These are phyloP conservation scores for Imbricaverruca yamaguchii DNA, from an alignment of 2,888 invertebrate species.

Conservation along the genomic window DNA sequence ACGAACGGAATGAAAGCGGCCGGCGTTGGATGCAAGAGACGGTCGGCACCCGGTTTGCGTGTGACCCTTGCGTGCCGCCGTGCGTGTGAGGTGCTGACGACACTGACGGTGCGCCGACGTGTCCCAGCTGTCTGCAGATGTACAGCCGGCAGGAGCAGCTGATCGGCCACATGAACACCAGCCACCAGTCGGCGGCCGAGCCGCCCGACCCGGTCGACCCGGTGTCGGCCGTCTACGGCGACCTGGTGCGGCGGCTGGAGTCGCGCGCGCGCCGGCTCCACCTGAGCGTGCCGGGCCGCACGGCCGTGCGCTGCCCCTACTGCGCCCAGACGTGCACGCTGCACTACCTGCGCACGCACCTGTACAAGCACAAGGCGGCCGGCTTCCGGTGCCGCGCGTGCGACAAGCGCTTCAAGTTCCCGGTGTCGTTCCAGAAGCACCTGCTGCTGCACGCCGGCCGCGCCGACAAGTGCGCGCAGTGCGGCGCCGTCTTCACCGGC, in stretches of 20 bases:
- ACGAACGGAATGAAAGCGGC: too few species aligned
- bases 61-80: too few species aligned
- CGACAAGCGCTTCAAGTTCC: constrained; percentile 46
- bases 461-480: constrained; percentile 48
- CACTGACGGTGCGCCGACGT: too few species aligned
- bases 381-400: constrained; percentile 50
- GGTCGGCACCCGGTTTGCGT: too few species aligned
- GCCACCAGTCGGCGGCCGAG: background rate
- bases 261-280: constrained; percentile 14
- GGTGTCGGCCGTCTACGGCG: background rate
- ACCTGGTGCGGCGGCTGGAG: background rate
- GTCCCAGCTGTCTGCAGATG: background rate
- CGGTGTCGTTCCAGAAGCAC: constrained; percentile 46
- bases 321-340: constrained; percentile 9
- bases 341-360: constrained; percentile 7
- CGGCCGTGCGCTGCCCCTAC: constrained; percentile 37
- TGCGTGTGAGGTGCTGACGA: too few species aligned
- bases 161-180: constrained; percentile 2
- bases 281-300: constrained; percentile 37
- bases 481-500: constrained; percentile 52
- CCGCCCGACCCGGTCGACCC: background rate
- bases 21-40: too few species aligned
- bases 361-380: constrained; percentile 45
- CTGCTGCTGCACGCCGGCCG: constrained; percentile 50
- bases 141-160: constrained; percentile 1